phyloP scores from a whole-genome alignment of 2,797 vertebrate species.

The Xenops minutus region DNA sequence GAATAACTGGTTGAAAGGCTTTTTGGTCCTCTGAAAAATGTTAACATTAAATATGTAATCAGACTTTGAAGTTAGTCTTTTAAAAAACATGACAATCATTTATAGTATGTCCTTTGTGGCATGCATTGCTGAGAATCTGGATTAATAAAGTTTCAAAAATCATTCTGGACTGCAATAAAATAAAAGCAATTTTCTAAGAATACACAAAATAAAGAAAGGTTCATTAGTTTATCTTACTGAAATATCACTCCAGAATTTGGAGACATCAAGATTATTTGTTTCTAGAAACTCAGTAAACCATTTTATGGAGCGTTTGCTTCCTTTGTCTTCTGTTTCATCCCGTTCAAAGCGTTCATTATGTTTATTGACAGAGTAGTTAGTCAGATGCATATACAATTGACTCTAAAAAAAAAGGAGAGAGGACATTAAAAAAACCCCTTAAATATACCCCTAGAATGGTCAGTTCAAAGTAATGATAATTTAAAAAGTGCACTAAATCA shows the following conservation, averaged over 20 bases:
- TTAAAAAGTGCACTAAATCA: background rate
- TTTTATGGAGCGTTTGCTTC: constrained; percentile 95
- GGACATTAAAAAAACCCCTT: background rate
- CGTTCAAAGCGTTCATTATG: constrained; percentile 96
- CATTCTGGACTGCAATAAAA: background rate
- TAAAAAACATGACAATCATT: background rate
- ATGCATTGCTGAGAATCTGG: background rate
- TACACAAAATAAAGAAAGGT: background rate
- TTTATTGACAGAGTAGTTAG: constrained; percentile 99
- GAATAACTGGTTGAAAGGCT: background rate
- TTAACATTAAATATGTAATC: background rate
- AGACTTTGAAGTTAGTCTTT: background rate
- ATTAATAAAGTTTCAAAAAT: background rate
- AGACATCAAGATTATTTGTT: constrained; percentile 91
- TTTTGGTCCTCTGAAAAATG: background rate
- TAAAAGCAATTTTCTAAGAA: constrained; percentile 1
- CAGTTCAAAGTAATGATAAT: background rate
- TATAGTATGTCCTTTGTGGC: background rate
- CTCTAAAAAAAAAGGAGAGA: constrained; percentile 75
- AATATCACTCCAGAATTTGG: constrained; percentile 97
- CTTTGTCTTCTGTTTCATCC: constrained; percentile 93
- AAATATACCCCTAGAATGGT: background rate
- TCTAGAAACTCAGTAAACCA: constrained; percentile 98
- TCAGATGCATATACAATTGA: constrained; percentile 97
- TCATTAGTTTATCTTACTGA: constrained; percentile 83